A percentile compares a stretch with the other conserved stretches of the same genome.
phyloP scores from a whole-genome alignment of 64 coral and sea anemone genomes.

The Platygyra sinensis region DNA sequence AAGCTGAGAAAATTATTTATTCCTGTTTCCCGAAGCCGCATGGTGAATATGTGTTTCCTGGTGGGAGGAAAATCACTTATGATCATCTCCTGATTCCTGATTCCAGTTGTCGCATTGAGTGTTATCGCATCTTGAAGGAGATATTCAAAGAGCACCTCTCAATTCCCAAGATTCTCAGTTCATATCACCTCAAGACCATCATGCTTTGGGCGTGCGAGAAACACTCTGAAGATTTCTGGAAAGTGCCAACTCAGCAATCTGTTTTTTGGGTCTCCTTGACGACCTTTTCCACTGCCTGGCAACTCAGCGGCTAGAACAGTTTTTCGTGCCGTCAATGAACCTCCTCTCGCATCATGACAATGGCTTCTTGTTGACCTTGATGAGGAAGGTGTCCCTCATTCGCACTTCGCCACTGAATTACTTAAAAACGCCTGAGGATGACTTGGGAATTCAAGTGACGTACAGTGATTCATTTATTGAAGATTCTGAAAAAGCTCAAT shows the following conservation, averaged over 20 bases:
- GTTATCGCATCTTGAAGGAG: slow-evolving; percentile 73
- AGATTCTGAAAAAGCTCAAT: slow-evolving; percentile 3
- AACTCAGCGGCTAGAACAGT: slow-evolving; percentile 59
- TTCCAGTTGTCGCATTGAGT: slow-evolving; percentile 10
- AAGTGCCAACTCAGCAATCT: slow-evolving; percentile 56
- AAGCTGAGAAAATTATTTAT: slow-evolving; percentile 53
- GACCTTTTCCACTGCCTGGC: slow-evolving; percentile 65
- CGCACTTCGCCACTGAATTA: slow-evolving; percentile 2
- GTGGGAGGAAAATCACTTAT: slow-evolving; percentile 20
- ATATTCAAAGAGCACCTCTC: slow-evolving; percentile 64
- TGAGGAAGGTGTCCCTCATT: background rate
- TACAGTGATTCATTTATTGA: slow-evolving; percentile 8
- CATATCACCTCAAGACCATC: slow-evolving; percentile 79
- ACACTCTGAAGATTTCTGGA: slow-evolving; percentile 53
- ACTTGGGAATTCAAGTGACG: background rate
- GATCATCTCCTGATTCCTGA: slow-evolving; percentile 18
- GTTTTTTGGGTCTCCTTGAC: slow-evolving; percentile 71
- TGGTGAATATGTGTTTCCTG: slow-evolving; percentile 14
- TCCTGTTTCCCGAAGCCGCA: background rate
- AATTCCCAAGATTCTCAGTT: slow-evolving; percentile 62
- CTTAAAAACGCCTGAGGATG: background rate
- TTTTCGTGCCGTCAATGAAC: slow-evolving; percentile 65
- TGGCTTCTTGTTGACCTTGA: background rate
- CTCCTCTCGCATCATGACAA: background rate
- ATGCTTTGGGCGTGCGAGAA: slow-evolving; percentile 81